These are phyloP conservation scores for Eulemur macaco DNA, from an alignment of 2,113 vertebrate species.

Conservation along the genomic window DNA sequence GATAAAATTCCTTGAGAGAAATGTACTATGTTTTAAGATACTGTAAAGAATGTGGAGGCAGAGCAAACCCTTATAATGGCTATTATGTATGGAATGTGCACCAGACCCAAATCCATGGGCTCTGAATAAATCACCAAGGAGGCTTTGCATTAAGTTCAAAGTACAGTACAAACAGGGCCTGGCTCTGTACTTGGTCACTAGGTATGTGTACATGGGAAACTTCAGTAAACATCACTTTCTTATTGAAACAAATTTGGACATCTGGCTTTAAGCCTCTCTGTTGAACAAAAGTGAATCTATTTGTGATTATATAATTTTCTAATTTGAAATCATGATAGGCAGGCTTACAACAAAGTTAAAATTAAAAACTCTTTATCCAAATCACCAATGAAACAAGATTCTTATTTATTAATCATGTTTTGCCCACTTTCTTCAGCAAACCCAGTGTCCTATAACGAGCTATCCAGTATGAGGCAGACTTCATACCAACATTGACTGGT, in stretches of 20 bases:
- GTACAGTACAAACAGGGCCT: neutral
- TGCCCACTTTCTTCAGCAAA: neutral
- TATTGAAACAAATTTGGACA: neutral
- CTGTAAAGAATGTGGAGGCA: neutral
- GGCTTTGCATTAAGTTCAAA: neutral
- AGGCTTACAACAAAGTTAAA: conserved; percentile 44
- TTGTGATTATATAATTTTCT: conserved; percentile 16
- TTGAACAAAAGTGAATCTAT: neutral
- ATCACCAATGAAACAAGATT: neutral
- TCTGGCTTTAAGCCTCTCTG: conserved; percentile 16
- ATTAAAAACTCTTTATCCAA: conserved; percentile 58
- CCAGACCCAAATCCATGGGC: neutral
- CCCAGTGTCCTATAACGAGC: neutral
- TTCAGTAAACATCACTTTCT: neutral
- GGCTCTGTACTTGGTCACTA: neutral
- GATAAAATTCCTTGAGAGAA: neutral
- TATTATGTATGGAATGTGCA: neutral
- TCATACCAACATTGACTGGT: neutral
- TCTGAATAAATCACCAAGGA: neutral
- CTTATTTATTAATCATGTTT: neutral
- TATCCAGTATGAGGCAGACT: neutral
- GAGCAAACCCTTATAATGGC: neutral
- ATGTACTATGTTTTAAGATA: neutral
- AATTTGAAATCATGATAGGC: conserved; percentile 50
- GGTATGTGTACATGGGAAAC: neutral